Conservation (phyloP, 1,140 invertebrate genomes). For the Musca vetustissima region DNA sequence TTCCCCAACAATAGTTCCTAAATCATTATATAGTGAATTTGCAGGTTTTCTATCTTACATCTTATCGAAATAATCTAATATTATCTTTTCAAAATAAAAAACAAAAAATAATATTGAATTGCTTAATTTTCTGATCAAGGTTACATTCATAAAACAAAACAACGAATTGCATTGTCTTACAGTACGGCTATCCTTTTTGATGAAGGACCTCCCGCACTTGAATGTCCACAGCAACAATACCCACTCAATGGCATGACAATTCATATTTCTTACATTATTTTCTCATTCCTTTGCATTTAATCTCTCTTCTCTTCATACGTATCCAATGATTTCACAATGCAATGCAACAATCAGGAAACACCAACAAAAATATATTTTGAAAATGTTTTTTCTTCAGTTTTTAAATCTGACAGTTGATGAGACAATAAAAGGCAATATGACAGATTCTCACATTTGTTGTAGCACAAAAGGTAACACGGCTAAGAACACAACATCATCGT, state of each 20-base stretch:
- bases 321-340: not conserved
- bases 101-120: too few relatives aligned
- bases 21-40: too few relatives aligned
- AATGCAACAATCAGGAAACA: too few relatives aligned
- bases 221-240: not conserved
- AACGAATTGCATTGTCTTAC: too few relatives aligned
- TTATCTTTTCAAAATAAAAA: too few relatives aligned
- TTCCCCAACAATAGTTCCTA: too few relatives aligned
- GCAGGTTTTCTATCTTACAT: too few relatives aligned
- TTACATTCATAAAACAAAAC: too few relatives aligned
- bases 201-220: conserved; percentile 14
- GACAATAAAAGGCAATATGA: conserved; percentile 18
- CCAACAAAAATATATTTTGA: not conserved
- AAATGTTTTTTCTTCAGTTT: not conserved
- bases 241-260: conserved; percentile 7
- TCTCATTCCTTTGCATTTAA: not conserved
- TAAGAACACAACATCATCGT: not conserved
- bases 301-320: not conserved
- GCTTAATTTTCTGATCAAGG: too few relatives aligned
- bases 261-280: conserved; percentile 3
- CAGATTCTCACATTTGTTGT: not conserved
- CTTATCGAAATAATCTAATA: too few relatives aligned
- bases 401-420: conserved; percentile 20
- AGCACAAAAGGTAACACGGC: not conserved
- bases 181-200: too few relatives aligned